Base-by-base conservation (phyloP, 2,797 vertebrate species). In the Hozukius guyotensis region DNA sequence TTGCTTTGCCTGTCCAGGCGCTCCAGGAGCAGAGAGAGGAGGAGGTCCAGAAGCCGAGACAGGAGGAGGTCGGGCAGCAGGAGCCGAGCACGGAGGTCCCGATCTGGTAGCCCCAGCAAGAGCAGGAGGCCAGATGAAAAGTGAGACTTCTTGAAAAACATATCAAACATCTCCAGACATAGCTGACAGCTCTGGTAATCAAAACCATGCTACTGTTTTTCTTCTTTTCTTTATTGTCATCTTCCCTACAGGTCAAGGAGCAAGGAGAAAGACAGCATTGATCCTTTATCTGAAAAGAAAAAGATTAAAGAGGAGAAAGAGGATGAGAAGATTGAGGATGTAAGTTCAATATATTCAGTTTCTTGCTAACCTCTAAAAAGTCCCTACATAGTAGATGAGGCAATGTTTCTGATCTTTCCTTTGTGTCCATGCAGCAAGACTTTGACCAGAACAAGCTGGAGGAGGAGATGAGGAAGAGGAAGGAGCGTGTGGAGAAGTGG, bases 371-470 rank as follows among this genome's bases (percentile, higher is more conserved):
- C 5, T 60, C 1, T 36, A 4, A 46, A 65, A 52, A 1, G 0
- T 63, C 22, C 14, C 0, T 2, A 14, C 0, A 3, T 20, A 18
- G 2, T 3, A 36, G 55, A 12, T 22, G 25, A 24, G 20, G 62
- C 5, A 36, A 10, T 34, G 46, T 38, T 16, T 36, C 1, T 11
- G 6, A 60, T 55, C 0, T 46, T 9, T 60, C 7, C 53, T 74
- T 36, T 8, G 34, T 85, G 81, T 67, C 34, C n/a, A 12, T 2
- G 78, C 55, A 77, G 95, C 77, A 99, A 97, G 99, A 99, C 90
- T 99, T 99, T 95, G 98, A 99, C 92, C 99, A 99, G 93, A 99
- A 99, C 92, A 99, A 99, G 69, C 94, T 99, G 78, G 99, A 99
- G 88, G 98, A 99, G 86, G 98, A 99, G 96, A 99, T 99, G 98